Percentiles rank a stretch among this genome's conserved stretches.
Evolutionary conservation across 1,140 invertebrate genomes (phyloP).

Genomic region (Goniozus legneri): DNA sequence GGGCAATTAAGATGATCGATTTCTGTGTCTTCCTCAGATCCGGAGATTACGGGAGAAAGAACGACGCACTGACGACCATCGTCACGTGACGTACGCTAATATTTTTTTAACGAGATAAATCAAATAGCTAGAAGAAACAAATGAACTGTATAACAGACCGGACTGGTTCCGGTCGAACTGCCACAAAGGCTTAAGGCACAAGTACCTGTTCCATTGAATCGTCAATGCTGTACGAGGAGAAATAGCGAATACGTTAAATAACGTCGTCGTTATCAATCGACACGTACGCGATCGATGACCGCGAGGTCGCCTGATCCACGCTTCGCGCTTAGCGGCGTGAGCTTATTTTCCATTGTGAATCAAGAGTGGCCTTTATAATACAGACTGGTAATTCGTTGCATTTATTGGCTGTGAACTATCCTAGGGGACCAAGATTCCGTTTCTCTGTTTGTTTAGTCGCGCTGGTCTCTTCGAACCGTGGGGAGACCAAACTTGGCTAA

Average conservation of each 20-base stretch:
- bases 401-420: conserved; percentile 56
- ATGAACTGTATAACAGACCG: too few species aligned
- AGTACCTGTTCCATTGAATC: conserved; percentile 1
- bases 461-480: too few species aligned
- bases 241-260: not conserved
- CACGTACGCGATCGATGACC: too few species aligned
- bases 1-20: not conserved
- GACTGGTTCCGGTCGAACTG: not conserved
- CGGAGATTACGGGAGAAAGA: conserved; percentile 32
- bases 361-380: conserved; percentile 49
- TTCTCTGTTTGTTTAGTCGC: conserved; percentile 16
- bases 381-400: conserved; percentile 50
- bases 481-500: too few species aligned
- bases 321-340: too few species aligned
- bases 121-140: too few species aligned
- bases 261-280: too few species aligned
- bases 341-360: conserved; percentile 20
- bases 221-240: not conserved
- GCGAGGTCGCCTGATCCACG: too few species aligned
- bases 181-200: not conserved
- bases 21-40: conserved; percentile 31
- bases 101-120: too few species aligned
- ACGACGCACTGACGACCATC: conserved; percentile 42
- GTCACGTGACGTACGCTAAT: conserved; percentile 34
- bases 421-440: conserved; percentile 50